A percentile compares a stretch with the other conserved stretches of the same genome.
These are phyloP conservation scores for Dendrolimus houi DNA, from an alignment of 2,888 invertebrate species.

Conservation along the genomic window DNA sequence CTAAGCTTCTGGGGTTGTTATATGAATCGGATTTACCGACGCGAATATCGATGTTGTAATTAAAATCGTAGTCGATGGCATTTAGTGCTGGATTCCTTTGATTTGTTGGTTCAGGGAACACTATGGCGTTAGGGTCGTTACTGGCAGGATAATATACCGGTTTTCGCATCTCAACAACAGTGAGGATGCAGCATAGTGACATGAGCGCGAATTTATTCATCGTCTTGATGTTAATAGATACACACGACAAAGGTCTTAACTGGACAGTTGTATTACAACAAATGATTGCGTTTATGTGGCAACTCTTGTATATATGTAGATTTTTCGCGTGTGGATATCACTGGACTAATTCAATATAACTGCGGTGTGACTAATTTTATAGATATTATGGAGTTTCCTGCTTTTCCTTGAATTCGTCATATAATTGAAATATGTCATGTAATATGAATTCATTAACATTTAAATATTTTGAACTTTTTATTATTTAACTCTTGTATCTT, in stretches of 20 bases:
- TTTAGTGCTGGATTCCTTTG: conserved; percentile 21
- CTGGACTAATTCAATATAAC: no score
- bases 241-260: no score
- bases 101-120: conserved; percentile 48
- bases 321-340: no score
- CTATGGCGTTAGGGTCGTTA: conserved; percentile 36
- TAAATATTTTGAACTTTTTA: no score
- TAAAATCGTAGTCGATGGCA: conserved; percentile 24
- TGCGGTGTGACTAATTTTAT: neutral
- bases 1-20: neutral
- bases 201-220: neutral
- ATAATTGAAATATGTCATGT: neutral
- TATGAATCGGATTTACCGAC: conserved; percentile 13
- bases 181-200: neutral
- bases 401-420: neutral
- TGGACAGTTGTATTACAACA: conserved; percentile 3
- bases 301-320: neutral
- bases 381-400: neutral
- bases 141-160: conserved; percentile 29
- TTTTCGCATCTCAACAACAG: conserved; percentile 12
- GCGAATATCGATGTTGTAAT: conserved; percentile 19
- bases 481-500: no score
- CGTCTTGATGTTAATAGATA: no score
- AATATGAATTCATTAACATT: neutral
- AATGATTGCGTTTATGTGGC: neutral